phyloP scores from a whole-genome alignment of 2,888 invertebrate genomes.

The Pteria penguin region DNA sequence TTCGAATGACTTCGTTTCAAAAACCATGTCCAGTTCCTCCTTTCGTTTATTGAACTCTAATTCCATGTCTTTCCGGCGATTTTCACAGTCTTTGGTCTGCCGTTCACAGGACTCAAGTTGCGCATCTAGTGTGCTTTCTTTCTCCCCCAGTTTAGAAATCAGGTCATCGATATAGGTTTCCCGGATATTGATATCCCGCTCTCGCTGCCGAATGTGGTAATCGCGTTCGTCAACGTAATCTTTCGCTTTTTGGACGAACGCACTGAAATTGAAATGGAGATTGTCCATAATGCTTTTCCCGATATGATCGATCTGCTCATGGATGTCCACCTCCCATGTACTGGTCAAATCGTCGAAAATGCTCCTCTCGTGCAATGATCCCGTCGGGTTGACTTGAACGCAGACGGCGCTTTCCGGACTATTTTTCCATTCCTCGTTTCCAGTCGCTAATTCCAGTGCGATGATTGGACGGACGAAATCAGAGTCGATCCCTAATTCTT shows the following conservation, averaged over 20 bases:
- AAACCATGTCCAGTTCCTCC: constrained; percentile 53
- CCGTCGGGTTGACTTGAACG: constrained; percentile 59
- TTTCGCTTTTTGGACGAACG: constrained; percentile 70
- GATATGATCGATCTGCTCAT: constrained; percentile 74
- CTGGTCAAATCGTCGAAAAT: constrained; percentile 74
- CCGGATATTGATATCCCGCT: constrained; percentile 60
- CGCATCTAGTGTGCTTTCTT: constrained; percentile 61
- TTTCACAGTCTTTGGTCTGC: constrained; percentile 61
- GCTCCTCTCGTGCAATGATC: constrained; percentile 68
- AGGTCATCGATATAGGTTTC: constrained; percentile 63
- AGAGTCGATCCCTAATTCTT: constrained; percentile 71
- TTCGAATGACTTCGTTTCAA: constrained; percentile 50
- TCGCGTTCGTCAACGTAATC: constrained; percentile 73
- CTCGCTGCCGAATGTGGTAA: constrained; percentile 66
- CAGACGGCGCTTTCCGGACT: constrained; percentile 59
- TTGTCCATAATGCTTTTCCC: constrained; percentile 71
- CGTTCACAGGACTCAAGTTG: constrained; percentile 61
- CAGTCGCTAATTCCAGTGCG: constrained; percentile 64
- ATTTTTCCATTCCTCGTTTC: constrained; percentile 62
- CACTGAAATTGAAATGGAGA: constrained; percentile 70
- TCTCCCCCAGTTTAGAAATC: constrained; percentile 62
- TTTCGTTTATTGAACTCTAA: constrained; percentile 56
- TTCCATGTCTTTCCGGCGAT: constrained; percentile 63
- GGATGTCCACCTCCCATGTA: constrained; percentile 74
- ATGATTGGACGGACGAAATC: constrained; percentile 72